Evolutionary conservation across 2,113 vertebrate species (phyloP).

Genomic region (Geothlypis trichas): DNA sequence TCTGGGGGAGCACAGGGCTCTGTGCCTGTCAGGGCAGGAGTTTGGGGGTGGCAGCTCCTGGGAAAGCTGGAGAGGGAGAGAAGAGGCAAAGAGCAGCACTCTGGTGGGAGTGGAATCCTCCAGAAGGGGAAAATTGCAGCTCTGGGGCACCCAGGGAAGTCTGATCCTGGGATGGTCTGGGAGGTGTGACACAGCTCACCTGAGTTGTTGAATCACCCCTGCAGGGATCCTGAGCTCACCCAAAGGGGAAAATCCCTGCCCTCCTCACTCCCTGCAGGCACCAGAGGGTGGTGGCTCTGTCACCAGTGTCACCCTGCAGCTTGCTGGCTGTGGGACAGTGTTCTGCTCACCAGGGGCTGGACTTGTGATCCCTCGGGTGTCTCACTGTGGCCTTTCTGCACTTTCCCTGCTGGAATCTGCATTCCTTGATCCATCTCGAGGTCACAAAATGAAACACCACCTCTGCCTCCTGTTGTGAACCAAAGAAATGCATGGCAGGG

Average conservation of each 20-base stretch:
- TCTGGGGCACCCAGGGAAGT: not conserved
- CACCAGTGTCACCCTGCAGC: not conserved
- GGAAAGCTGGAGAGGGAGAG: not conserved
- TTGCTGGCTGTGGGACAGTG: not conserved
- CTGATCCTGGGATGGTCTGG: rapidly evolving
- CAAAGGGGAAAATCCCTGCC: not conserved
- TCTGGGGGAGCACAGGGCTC: too few relatives aligned
- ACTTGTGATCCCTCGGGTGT: not conserved
- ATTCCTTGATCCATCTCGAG: rapidly evolving
- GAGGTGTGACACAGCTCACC: not conserved
- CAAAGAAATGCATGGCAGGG: not conserved
- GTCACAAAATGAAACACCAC: not conserved
- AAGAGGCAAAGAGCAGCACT: not conserved
- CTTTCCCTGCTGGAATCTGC: not conserved
- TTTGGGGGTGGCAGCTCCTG: not conserved
- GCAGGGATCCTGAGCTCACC: not conserved
- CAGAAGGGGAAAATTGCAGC: not conserved
- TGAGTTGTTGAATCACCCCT: not conserved
- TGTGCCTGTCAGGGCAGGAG: not conserved
- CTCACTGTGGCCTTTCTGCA: not conserved
- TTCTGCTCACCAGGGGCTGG: not conserved
- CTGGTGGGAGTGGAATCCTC: not conserved
- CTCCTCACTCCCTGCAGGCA: not conserved
- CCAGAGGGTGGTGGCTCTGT: not conserved
- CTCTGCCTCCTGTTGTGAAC: not conserved